Evolutionary conservation across 2,797 vertebrate genomes (phyloP), one percentile per base, ranked within the genome.

Genomic region (Gadopsis bispinosus): DNA sequence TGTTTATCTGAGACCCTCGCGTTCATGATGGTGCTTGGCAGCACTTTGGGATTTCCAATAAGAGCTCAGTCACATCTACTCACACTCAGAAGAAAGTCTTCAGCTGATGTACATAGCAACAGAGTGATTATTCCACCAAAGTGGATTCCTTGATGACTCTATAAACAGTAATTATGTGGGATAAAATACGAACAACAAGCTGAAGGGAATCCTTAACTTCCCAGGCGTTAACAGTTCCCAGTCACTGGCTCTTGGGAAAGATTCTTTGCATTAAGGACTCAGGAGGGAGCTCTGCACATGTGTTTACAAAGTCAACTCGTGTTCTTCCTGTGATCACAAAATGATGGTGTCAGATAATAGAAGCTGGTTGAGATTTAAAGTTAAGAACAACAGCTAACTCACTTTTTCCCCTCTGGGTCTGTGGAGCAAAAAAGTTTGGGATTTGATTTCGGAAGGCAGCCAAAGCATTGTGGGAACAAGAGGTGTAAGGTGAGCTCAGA

Each of bases 401-500:
- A 61, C 77, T 79, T 80, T 79, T 84, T n/a, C 80, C 85, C 85
- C 88, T 87, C 86, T 70, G 81, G 83, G 79, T 93, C 75, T 75
- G 39, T 43, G 71, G 81, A 85, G 90, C 78, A 87, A 85, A 88
- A 88, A 87, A 50, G 71, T 81, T 83, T 83, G 83, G 70, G 77
- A 55, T 73, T 51, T 81, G 79, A 82, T 87, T 79, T 90, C 85
- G 84, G 85, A 84, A 86, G 70, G 76, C 86, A 76, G 87, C 84
- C 91, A 87, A 76, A 82, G 81, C 67, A 87, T 93, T 93, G 91
- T 94, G 92, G 89, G 93, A 95, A 94, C 83, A 68, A 63, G 75
- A 82, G 65, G 86, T 90, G 93, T 91, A 93, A 94, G 87, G 80
- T 81, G 91, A 93, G 92, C 91, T 77, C 62, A 66, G 64, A 82